Conservation (phyloP, 2,113 vertebrate genomes). For the Tenebrosternarchus preto region DNA sequence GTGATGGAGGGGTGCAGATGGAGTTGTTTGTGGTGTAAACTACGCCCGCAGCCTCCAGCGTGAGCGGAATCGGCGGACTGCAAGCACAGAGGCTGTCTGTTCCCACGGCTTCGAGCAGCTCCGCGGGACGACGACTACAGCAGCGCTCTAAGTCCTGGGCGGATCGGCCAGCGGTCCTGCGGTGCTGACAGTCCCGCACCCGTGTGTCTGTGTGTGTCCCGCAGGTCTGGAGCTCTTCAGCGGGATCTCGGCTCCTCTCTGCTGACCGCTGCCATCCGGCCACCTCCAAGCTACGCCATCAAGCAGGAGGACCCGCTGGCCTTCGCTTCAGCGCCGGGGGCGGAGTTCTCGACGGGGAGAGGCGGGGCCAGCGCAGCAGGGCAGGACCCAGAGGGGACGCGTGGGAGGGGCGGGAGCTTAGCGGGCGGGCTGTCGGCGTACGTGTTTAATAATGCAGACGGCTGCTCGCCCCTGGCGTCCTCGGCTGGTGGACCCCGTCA, state of each 20-base stretch:
- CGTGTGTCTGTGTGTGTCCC: slow-evolving; percentile 64
- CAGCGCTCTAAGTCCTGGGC: too few relatives aligned
- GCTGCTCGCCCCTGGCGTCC: slow-evolving; percentile 78
- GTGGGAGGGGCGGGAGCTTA: background rate
- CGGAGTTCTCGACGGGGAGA: slow-evolving; percentile 59
- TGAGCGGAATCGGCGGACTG: slow-evolving; percentile 1
- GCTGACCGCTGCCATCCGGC: slow-evolving; percentile 17
- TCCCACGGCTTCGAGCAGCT: slow-evolving; percentile 23
- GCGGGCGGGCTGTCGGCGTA: slow-evolving; percentile 72
- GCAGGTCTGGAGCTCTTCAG: slow-evolving; percentile 76
- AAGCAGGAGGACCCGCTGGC: slow-evolving; percentile 86
- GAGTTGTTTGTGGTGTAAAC: slow-evolving; percentile 28
- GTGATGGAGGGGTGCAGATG: background rate
- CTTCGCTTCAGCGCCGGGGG: slow-evolving; percentile 75
- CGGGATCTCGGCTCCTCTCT: slow-evolving; percentile 67
- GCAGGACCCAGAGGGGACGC: slow-evolving; percentile 41
- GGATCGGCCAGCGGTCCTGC: too few relatives aligned
- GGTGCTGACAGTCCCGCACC: slow-evolving; percentile 58
- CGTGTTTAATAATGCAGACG: slow-evolving; percentile 88
- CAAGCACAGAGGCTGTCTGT: slow-evolving; percentile 49
- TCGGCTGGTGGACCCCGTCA: slow-evolving; percentile 79
- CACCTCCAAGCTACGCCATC: slow-evolving; percentile 77
- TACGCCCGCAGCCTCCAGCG: background rate
- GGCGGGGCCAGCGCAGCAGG: slow-evolving; percentile 25
- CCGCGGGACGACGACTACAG: slow-evolving; percentile 8